Conservation (phyloP, 2,113 vertebrate genomes). For the Indicator indicator region DNA sequence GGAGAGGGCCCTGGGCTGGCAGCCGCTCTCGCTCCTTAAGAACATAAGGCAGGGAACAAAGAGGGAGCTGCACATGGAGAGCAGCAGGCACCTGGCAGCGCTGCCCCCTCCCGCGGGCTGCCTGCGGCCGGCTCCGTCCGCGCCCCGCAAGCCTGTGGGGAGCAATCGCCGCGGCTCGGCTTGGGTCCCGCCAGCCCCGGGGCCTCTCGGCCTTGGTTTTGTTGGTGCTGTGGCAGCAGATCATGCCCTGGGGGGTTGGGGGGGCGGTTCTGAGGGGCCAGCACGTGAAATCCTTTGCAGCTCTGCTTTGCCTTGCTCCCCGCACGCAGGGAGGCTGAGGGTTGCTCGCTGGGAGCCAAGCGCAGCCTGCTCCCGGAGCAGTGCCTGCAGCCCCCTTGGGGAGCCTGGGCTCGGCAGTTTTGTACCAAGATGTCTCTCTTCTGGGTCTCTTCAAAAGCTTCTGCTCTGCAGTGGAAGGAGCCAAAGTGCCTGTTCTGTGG, state of each 20-base stretch:
- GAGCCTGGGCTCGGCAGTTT: background rate
- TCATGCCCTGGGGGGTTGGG: background rate
- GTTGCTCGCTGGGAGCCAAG: background rate
- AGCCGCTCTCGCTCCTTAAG: conserved; percentile 2
- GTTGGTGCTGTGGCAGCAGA: background rate
- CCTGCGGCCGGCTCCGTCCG: background rate
- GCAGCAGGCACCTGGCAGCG: conserved; percentile 45
- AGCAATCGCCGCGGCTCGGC: background rate
- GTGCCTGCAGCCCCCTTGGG: background rate
- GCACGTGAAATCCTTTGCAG: background rate
- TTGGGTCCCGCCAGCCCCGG: background rate
- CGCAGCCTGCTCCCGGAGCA: fast-evolving
- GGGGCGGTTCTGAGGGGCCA: background rate
- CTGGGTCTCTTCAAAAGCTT: background rate
- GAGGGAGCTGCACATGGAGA: conserved; percentile 33
- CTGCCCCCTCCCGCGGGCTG: background rate
- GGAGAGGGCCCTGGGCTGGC: background rate
- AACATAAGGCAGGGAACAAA: conserved; percentile 56
- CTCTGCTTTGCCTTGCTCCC: background rate
- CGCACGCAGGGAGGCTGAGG: background rate
- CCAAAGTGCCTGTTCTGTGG: background rate
- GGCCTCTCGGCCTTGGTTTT: background rate
- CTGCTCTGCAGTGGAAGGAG: background rate
- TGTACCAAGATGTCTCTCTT: background rate
- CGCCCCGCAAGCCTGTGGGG: background rate